Percentiles rank a stretch among this genome's conserved stretches.
These are phyloP conservation scores for Tinamus major DNA, from an alignment of 2,797 vertebrate species.

Conservation along the genomic window DNA sequence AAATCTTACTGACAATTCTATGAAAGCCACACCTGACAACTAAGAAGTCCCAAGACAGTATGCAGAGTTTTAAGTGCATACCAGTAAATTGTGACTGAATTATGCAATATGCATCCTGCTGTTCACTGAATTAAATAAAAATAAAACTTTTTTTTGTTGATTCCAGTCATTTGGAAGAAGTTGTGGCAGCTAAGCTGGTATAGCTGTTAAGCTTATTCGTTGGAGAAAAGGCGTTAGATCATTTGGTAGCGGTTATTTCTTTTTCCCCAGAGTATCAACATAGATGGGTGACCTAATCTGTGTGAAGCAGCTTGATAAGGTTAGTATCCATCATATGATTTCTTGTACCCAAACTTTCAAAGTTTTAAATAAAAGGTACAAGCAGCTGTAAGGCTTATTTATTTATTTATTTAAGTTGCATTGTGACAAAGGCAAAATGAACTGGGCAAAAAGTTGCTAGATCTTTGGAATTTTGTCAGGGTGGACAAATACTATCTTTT, in stretches of 20 bases:
- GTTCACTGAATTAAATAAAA: not conserved
- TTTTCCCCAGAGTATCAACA: not conserved
- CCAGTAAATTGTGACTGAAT: slow-evolving; percentile 10
- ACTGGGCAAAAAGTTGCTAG: not conserved
- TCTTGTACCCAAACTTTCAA: not conserved
- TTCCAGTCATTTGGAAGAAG: not conserved
- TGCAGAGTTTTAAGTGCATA: not conserved
- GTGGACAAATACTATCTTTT: not conserved
- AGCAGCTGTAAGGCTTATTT: not conserved
- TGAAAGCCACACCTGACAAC: slow-evolving; percentile 88
- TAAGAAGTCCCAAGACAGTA: slow-evolving; percentile 69
- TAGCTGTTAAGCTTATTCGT: not conserved
- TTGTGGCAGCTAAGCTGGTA: not conserved
- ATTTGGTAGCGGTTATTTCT: not conserved
- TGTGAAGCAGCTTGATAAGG: not conserved
- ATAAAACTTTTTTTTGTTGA: not conserved
- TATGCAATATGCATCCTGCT: slow-evolving; percentile 39
- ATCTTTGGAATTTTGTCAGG: not conserved
- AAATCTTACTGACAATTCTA: slow-evolving; percentile 82
- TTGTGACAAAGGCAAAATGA: not conserved
- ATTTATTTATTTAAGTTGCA: not conserved
- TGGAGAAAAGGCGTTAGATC: not conserved
- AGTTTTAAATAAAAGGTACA: not conserved
- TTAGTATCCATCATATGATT: not conserved
- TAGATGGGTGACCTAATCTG: not conserved